Base-by-base conservation (phyloP, 2,888 invertebrate species). In the Lasiommata megera region DNA sequence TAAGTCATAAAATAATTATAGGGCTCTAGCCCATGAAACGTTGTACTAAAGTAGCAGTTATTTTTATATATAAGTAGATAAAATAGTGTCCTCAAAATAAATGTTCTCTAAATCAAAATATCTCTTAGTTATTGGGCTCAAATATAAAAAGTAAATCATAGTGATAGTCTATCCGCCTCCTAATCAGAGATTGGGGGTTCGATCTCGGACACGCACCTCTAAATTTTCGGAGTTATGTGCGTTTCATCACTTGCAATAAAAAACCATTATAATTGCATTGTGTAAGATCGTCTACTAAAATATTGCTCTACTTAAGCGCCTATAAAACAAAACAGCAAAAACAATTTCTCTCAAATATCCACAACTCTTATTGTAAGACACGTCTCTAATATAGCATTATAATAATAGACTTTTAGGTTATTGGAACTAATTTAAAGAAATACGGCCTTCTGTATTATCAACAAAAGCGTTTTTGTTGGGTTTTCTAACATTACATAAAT, bases 1-100 rank as follows among this genome's bases (percentile, higher is more conserved):
- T 7, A 9, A 31, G 9, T 7, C 16, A 61, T 80, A 76, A 79
- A 78, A 80, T 79, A 76, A 82, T 77, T 79, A 78, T 73, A 61
- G 72, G 70, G 68, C 67, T 64, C 64, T 66, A 43, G 60, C 51
- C 54, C 59, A 62, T 65, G 67, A 68, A 70, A 70, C 73, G 68
- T 74, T 77, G 76, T 29, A 46, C 31, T 63, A 68, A 51, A 54
- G 43, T 58, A 47, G 50, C 61, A 59, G 60, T 40, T 64, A 56
- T 14, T 28, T 12, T 44, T 44, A 44, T 29, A 28, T 44, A 8
- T 0, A 3, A 44, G 29, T n/a, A n/a, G n/a, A n/a, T n/a, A n/a
- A n/a, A n/a, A n/a, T n/a, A n/a, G n/a, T n/a, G n/a, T n/a, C n/a
- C n/a, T n/a, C n/a, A n/a, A n/a, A n/a, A n/a, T n/a, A n/a, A n/a